Evolutionary conservation across 2,888 invertebrate species (phyloP).

Genomic region (Eupithecia abbreviata): DNA sequence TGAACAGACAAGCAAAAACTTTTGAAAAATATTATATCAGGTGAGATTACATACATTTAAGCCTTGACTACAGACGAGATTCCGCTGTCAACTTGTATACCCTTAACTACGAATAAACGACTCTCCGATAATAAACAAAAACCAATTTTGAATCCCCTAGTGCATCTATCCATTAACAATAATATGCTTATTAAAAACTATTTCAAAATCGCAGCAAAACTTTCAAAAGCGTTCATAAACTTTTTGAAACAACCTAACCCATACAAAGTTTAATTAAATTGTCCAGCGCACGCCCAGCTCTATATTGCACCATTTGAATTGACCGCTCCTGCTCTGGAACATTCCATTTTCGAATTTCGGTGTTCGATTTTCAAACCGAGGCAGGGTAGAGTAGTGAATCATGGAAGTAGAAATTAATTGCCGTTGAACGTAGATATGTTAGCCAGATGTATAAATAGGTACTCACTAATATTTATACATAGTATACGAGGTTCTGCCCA

Average conservation of each 20-base stretch:
- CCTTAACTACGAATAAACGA: too few species aligned
- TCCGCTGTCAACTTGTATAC: too few species aligned
- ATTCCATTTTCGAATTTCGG: not conserved
- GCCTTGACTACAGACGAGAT: too few species aligned
- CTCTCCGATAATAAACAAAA: too few species aligned
- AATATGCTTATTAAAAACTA: not conserved
- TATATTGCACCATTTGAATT: conserved; percentile 7
- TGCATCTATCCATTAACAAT: too few species aligned
- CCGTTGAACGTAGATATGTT: not conserved
- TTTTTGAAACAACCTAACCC: conserved; percentile 1
- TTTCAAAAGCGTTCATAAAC: not conserved
- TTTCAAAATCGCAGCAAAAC: not conserved
- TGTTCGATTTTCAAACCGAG: not conserved
- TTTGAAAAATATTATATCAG: too few species aligned
- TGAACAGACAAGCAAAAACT: too few species aligned
- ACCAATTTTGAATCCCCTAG: too few species aligned
- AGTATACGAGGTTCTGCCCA: too few species aligned
- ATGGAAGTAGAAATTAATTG: not conserved
- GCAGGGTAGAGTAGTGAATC: not conserved
- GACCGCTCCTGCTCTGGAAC: not conserved
- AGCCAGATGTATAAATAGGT: too few species aligned
- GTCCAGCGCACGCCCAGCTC: conserved; percentile 2
- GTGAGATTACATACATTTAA: too few species aligned
- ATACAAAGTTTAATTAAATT: conserved; percentile 12
- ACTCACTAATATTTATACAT: too few species aligned